Base-by-base conservation (phyloP, 2,113 vertebrate species). In the Pomatostomus ruficeps region DNA sequence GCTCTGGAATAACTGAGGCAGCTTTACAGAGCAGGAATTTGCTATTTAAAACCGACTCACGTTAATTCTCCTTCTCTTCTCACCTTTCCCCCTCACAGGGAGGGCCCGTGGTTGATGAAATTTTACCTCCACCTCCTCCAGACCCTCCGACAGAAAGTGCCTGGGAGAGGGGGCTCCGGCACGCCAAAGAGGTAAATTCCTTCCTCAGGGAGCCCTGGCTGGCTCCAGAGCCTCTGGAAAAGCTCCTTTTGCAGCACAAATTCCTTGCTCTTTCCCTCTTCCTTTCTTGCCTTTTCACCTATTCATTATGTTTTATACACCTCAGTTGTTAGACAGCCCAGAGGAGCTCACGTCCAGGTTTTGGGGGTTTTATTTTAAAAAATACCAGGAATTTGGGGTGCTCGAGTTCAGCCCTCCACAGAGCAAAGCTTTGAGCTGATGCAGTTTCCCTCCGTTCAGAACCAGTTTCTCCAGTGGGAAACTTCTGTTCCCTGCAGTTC, bases 101-200 rank as follows among this genome's bases (percentile, higher is more conserved):
- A 43, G 98, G 95, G 19, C 99, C 99, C 42, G 98, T 98, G 3
- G 98, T 99, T 36, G 99, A 99, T 94, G 99, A 99, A 93, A 97
- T 99, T 43, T 98, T 99, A 75, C 99, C 99, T 35, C 99, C 99
- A 1, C 99, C 99, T 22, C 98, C 99, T 73, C 98, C 98, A 40
- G 99, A 99, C 81, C 99, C 99, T 86, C 99, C 99, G 16, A 98
- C 99, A 93, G 99, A 99, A 97, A 99, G 99, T 71, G 99, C 99
- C 85, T 99, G 99, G 99, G 99, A 99, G 95, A 98, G 99, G 78
- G 99, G 99, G 13, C 98, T 99, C 70, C 98, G 99, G 49, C 99
- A 99, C 0, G 99, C 99, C 9, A 99, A 99, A 97, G 99, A 99
- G 99, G 99, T 99, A 97, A 71, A 12, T 4, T 10, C 4, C 49